Evolutionary conservation across 2,888 invertebrate genomes (phyloP).

Genomic region (Polymixis lichenea): DNA sequence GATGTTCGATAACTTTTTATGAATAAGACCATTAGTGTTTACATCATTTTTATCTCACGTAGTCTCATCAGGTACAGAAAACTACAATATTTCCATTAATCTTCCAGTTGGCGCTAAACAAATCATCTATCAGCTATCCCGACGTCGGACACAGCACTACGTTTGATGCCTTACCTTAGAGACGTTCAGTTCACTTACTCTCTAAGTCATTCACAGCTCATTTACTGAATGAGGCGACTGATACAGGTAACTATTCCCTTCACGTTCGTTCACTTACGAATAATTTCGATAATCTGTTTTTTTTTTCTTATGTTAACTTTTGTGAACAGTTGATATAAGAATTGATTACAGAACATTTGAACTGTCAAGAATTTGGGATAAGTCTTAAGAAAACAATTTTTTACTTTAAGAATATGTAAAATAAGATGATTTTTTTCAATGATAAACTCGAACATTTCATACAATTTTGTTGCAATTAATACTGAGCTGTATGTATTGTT

Average conservation of each 20-base stretch:
- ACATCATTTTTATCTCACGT: neutral
- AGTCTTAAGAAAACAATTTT: neutral
- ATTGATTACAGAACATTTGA: neutral
- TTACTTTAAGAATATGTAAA: neutral
- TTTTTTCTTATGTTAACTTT: neutral
- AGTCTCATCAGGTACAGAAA: neutral
- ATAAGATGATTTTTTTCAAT: slow-evolving; percentile 21
- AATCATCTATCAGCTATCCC: slow-evolving; percentile 35
- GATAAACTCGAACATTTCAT: neutral
- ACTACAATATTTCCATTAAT: neutral
- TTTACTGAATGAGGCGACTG: slow-evolving; percentile 52
- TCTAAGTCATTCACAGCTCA: slow-evolving; percentile 45
- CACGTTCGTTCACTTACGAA: slow-evolving; percentile 1
- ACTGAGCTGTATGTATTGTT: neutral
- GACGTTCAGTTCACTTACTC: slow-evolving; percentile 41
- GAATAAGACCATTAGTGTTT: neutral
- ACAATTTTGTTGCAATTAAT: neutral
- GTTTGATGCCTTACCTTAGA: slow-evolving; percentile 57
- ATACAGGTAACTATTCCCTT: slow-evolving; percentile 38
- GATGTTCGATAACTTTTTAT: no score
- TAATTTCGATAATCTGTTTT: neutral
- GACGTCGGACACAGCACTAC: slow-evolving; percentile 61
- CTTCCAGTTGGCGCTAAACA: slow-evolving; percentile 63
- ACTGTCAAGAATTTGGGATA: neutral
- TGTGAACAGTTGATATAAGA: neutral